Conservation (phyloP, 1,140 invertebrate genomes). For the Aphelinus atriplicis region DNA sequence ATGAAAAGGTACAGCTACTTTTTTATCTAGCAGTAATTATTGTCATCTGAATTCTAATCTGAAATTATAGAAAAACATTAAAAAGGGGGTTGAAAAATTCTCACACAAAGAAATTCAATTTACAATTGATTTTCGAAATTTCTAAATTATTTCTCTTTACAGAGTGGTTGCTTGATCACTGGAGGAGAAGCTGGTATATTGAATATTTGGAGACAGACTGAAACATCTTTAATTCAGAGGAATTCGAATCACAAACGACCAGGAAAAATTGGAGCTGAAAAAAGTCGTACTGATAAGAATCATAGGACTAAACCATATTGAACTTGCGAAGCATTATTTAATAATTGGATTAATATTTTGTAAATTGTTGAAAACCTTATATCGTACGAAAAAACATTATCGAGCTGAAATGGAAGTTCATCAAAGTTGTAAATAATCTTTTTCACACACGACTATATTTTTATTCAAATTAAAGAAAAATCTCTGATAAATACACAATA, state of each 20-base stretch:
- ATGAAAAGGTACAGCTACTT: conserved; percentile 66
- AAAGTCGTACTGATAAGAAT: conserved; percentile 52
- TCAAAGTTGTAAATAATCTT: too few species aligned
- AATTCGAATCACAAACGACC: conserved; percentile 47
- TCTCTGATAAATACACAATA: too few species aligned
- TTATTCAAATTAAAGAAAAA: too few species aligned
- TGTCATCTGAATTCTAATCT: background rate
- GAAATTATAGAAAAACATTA: background rate
- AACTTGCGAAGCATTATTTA: conserved; percentile 31
- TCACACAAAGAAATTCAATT: background rate
- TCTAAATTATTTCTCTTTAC: conserved; percentile 26
- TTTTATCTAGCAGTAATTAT: background rate
- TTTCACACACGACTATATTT: too few species aligned
- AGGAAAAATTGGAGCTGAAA: conserved; percentile 53
- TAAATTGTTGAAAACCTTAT: conserved; percentile 41
- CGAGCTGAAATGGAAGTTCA: too few species aligned
- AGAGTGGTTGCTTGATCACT: conserved; percentile 71
- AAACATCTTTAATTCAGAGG: conserved; percentile 39
- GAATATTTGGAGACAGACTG: conserved; percentile 69
- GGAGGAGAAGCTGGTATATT: conserved; percentile 74
- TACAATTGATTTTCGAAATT: conserved; percentile 2
- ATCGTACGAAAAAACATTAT: conserved; percentile 20
- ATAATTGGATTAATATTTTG: conserved; percentile 39
- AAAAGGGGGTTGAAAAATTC: background rate
- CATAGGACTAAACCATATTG: conserved; percentile 59